Evolutionary conservation across 2,113 vertebrate species (phyloP), one percentile per base, ranked within the genome.

Genomic region (Grus americana): DNA sequence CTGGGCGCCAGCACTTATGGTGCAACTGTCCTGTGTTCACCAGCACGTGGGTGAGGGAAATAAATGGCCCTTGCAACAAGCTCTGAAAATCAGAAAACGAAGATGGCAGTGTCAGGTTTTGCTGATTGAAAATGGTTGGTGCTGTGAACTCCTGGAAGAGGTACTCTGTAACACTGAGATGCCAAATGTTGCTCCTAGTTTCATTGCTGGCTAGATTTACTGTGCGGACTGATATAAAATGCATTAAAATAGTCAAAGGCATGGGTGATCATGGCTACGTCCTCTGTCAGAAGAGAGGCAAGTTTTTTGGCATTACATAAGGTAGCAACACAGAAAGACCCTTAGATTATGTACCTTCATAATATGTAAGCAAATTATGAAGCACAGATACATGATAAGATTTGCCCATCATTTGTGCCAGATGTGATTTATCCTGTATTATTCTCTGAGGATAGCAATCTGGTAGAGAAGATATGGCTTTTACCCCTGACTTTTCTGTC

Each of bases 351-450:
- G 9, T 38, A 36, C 11, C 32, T n/a, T 42, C 42, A 23, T 16
- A 67, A 63, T 59, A 54, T 52, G 36, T 55, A 74, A 58, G 13
- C 15, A 46, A 73, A 58, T 22, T 44, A 16, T 9, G 6, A 49
- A 71, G 8, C 18, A 26, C 32, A 87, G 44, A 42, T 49, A 26
- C 11, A 29, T 34, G 24, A 67, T 36, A 11, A 71, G 36, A 42
- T 72, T 70, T 76, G 9, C 38, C 7, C 1, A 1, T 20, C 0
- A 0, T 76, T 88, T 62, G 9, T 42, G 9, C 19, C 36, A 29
- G 4, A 9, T 50, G 40, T 50, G 20, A 57, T 66, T 91, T 67
- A 72, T 11, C 27, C n/a, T 68, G 22, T n/a, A 3, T 54, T 54
- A n/a, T n/a, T 40, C 32, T 67, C 44, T 22, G 18, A 14, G 19